Percentiles rank a stretch among this genome's conserved stretches.
phyloP scores from a whole-genome alignment of 2,888 invertebrate species.

The Apamea epomidion region DNA sequence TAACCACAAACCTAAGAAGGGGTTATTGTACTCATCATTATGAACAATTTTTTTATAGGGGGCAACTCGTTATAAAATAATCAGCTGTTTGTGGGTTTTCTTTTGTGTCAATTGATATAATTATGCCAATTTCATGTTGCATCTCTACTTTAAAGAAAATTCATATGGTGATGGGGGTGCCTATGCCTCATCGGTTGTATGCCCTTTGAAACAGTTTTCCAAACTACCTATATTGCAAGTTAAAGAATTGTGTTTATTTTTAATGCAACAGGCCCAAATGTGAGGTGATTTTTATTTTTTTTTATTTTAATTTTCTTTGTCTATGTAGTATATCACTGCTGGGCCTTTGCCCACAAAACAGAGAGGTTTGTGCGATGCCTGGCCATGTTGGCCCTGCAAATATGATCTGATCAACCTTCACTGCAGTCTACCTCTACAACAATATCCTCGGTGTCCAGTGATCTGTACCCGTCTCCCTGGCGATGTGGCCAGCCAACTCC shows the following conservation, averaged over 20 bases:
- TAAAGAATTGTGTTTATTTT: neutral
- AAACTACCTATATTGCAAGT: neutral
- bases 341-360: neutral
- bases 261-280: neutral
- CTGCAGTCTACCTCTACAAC: too few relatives aligned
- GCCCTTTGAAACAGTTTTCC: neutral
- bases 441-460: too few relatives aligned
- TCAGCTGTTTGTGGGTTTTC: neutral
- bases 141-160: neutral
- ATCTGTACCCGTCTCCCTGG: too few relatives aligned
- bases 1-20: neutral
- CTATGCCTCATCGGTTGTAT: neutral
- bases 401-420: too few relatives aligned
- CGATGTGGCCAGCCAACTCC: too few relatives aligned
- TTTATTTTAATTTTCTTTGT: neutral
- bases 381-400: too few relatives aligned
- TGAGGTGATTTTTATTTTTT: neutral
- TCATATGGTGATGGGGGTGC: neutral
- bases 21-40: neutral
- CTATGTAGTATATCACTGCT: neutral
- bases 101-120: neutral
- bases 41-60: neutral
- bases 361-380: too few relatives aligned
- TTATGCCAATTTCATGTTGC: neutral
- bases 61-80: neutral